Evolutionary conservation across 2,888 invertebrate genomes (phyloP), one percentile per base, ranked within the genome.

Genomic region (Andrena marginata): DNA sequence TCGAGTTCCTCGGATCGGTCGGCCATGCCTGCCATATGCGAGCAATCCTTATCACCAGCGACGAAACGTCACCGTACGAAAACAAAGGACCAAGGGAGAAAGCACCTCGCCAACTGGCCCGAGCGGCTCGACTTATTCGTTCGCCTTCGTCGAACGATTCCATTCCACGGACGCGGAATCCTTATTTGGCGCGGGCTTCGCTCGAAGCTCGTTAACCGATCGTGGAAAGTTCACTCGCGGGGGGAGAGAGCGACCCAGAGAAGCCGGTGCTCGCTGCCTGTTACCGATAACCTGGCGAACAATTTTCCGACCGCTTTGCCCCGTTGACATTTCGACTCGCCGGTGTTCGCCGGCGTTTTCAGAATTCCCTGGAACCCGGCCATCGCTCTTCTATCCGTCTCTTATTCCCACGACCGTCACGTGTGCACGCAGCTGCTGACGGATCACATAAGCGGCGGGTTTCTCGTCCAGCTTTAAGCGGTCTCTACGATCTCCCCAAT

Each of bases 401-500:
- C n/a, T 26, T 23, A 62, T 82, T 87, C 82, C 68, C 80, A 87
- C 68, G 65, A 51, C 64, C 60, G 51, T 64, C 56, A 76, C 64
- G 77, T 68, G 77, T 26, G 29, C 64, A 59, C 59, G 33, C 65
- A 69, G 60, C 82, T 75, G 73, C 48, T 69, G 62, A 23, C 42
- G 49, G 80, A 70, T 85, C 70, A 77, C 71, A 29, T 42, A 62
- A 72, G 69, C 31, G 68, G 77, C 70, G 76, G 75, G 84, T 86
- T 86, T 77, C 80, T 84, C 80, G 72, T 83, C 76, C 84, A 70
- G 54, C 56, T 78, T 64, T 78, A 77, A 80, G 56, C 26, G 70
- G 72, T 35, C 62, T 69, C 60, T 78, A 26, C 82, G 51, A 13
- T 85, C 63, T 73, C 77, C 29, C 73, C 71, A 60, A 62, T 64